Percentiles rank a stretch among this genome's conserved stretches.
phyloP scores from a whole-genome alignment of 92 coral and sea anemone species.

The Siderastrea siderea region DNA sequence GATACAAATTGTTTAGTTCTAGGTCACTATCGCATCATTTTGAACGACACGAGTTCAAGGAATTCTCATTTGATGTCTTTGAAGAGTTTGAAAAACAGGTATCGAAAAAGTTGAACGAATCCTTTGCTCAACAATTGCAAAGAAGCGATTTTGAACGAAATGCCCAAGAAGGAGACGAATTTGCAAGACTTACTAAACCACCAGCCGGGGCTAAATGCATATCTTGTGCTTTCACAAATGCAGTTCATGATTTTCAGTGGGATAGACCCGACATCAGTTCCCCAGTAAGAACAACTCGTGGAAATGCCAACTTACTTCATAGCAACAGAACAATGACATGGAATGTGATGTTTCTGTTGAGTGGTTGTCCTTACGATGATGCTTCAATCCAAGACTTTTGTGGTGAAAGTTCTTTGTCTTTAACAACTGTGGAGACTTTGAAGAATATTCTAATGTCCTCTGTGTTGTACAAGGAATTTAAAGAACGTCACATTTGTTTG shows the following conservation, averaged over 20 bases:
- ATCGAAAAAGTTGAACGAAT: conserved; percentile 65
- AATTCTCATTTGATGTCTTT: conserved; percentile 75
- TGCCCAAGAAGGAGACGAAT: conserved; percentile 17
- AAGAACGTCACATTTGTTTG: conserved; percentile 70
- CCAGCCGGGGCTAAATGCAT: conserved; percentile 79
- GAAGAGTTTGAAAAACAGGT: conserved; percentile 87
- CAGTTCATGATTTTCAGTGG: conserved; percentile 96
- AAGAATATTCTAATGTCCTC: conserved; percentile 76
- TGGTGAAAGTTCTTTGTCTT: conserved; percentile 44
- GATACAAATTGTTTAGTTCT: conserved; percentile 91
- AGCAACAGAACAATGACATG: conserved; percentile 35
- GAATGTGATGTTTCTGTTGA: conserved; percentile 85
- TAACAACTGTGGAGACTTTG: conserved; percentile 58
- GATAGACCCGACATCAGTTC: conserved; percentile 85
- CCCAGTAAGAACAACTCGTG: conserved; percentile 74
- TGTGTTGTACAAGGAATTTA: conserved; percentile 82
- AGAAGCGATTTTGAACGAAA: conserved; percentile 28
- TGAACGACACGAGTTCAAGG: conserved; percentile 90
- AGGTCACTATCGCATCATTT: conserved; percentile 76
- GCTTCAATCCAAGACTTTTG: conserved; percentile 67
- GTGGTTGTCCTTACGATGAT: conserved; percentile 78
- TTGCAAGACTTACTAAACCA: conserved; percentile 19
- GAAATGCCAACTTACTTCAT: conserved; percentile 34
- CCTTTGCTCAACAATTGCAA: conserved; percentile 37
- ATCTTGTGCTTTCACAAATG: conserved; percentile 87